Base-by-base conservation (phyloP, 2,888 invertebrate species). In the Sinohyriopsis cumingii region DNA sequence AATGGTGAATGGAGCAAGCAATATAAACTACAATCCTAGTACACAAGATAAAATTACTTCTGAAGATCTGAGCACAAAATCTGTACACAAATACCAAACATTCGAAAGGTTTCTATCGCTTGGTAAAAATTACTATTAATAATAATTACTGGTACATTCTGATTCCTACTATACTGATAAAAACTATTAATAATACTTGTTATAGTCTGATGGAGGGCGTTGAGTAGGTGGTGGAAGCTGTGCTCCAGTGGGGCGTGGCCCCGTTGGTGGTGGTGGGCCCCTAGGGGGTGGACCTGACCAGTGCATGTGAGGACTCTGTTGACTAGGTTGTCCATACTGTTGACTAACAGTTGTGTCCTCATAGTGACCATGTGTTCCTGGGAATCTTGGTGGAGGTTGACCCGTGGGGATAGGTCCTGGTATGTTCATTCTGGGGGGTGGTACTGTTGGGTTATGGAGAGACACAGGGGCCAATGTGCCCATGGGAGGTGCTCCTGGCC, bases 141-240 rank as follows among this genome's bases (percentile, higher is more conserved):
- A 45, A 45, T 45, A 4, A 45, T 45, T 45, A 45, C 33, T 33
- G 45, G 2, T 45, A 45, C 15, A 45, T 45, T 15, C 15, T 12
- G 15, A 45, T 45, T 45, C 15, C 45, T 45, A 45, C 45, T 45
- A 33, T 33, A 33, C 9, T 19, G n/a, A 19, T 5, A 45, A 22
- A 19, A 63, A 22, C n/a, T 33, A 53, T 25, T 12, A 25, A 69
- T 74, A 84, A 64, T 81, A 84, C 64, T 80, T 81, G 59, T 77
- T 78, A 66, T 81, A 79, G 62, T 82, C 82, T 55, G 78, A 71
- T 25, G 77, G 78, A 53, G 78, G 75, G 61, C 78, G 79, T 28
- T 79, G 73, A 66, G 77, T 71, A 57, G 71, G 75, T 19, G 79
- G 69, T 19, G 71, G 72, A 19, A 71, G 76, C 24, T 64, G 69